These are phyloP conservation scores for Syrphus vitripennis DNA, from an alignment of 2,888 invertebrate genomes.

Conservation along the genomic window DNA sequence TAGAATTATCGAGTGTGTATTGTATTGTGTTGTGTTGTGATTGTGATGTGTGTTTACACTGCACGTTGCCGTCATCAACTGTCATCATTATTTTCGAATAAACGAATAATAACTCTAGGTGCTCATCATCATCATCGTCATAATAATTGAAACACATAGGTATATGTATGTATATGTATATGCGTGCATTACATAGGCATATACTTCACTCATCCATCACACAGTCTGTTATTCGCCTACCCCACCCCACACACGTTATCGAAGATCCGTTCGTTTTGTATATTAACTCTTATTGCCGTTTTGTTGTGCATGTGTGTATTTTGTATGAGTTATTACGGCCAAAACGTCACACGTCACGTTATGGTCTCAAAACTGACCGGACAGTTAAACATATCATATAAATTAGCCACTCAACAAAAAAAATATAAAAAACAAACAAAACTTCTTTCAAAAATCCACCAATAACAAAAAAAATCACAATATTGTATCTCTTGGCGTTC, in stretches of 20 bases:
- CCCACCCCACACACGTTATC: slow-evolving; percentile 45
- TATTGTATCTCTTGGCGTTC: slow-evolving; percentile 1
- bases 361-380: slow-evolving; percentile 53
- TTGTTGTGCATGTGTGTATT: slow-evolving; percentile 29
- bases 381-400: slow-evolving; percentile 20
- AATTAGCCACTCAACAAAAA: slow-evolving; percentile 10
- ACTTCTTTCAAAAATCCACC: background rate
- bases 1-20: slow-evolving; percentile 34
- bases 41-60: slow-evolving; percentile 73
- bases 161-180: slow-evolving; percentile 46
- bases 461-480: background rate
- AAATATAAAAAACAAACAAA: background rate
- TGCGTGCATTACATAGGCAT: slow-evolving; percentile 64
- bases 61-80: slow-evolving; percentile 76
- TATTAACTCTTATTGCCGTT: background rate
- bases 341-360: slow-evolving; percentile 56
- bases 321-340: slow-evolving; percentile 61
- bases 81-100: slow-evolving; percentile 75
- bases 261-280: background rate
- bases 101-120: slow-evolving; percentile 73
- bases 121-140: slow-evolving; percentile 72
- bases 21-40: background rate
- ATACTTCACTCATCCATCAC: slow-evolving; percentile 59
- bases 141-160: slow-evolving; percentile 69
- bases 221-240: slow-evolving; percentile 54